phyloP scores from a whole-genome alignment of 2,888 invertebrate genomes.

The Tipula confusa region DNA sequence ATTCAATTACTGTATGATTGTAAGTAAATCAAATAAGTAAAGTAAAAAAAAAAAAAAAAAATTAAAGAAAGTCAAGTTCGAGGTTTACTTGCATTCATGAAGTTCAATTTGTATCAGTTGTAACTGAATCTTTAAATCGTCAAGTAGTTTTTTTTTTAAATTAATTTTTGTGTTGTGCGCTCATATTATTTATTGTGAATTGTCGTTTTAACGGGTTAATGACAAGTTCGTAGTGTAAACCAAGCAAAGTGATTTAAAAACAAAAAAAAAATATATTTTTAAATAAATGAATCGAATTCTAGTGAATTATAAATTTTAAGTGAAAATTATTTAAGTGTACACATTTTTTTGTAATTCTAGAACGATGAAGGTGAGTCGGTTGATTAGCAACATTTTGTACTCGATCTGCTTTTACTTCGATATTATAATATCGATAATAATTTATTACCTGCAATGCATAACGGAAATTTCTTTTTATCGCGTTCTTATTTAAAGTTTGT shows the following conservation, averaged over 20 bases:
- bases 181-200: neutral
- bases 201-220: too few relatives aligned
- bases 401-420: neutral
- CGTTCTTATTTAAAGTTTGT: neutral
- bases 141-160: neutral
- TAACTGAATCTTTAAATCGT: neutral
- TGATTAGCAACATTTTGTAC: neutral
- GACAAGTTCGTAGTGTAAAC: neutral
- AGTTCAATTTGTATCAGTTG: constrained; percentile 3
- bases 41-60: neutral
- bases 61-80: constrained; percentile 26
- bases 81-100: constrained; percentile 20
- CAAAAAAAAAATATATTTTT: neutral
- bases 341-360: neutral
- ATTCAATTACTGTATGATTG: neutral
- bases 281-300: neutral
- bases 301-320: neutral
- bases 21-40: neutral
- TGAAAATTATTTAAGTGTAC: neutral
- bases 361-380: neutral
- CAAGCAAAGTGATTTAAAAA: neutral
- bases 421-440: neutral
- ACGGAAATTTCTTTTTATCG: neutral
- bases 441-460: neutral
- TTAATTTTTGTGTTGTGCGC: too few relatives aligned